Conservation (phyloP, 2,797 vertebrate species). For the Dryobates pubescens region DNA sequence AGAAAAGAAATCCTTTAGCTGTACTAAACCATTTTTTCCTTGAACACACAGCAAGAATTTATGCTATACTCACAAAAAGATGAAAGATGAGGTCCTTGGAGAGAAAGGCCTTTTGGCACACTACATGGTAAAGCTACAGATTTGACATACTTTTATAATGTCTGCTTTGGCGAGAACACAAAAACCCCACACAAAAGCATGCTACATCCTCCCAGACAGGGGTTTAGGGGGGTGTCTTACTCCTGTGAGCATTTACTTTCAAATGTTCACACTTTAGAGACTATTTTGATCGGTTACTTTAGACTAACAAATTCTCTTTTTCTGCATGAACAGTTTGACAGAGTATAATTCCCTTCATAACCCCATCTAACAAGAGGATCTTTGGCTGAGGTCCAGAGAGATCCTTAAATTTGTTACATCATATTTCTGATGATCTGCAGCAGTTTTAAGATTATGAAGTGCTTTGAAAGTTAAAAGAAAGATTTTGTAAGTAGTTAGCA, state of each 20-base stretch:
- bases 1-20: slow-evolving; percentile 58
- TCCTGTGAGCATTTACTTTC: slow-evolving; percentile 64
- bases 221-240: neutral
- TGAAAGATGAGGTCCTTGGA: slow-evolving; percentile 79
- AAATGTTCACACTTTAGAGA: slow-evolving; percentile 62
- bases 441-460: slow-evolving; percentile 46
- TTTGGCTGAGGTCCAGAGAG: slow-evolving; percentile 45
- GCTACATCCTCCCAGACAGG: slow-evolving; percentile 37
- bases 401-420: slow-evolving; percentile 31
- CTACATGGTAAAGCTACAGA: slow-evolving; percentile 73
- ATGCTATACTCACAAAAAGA: slow-evolving; percentile 77
- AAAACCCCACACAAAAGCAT: slow-evolving; percentile 68
- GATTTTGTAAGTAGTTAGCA: neutral
- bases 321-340: slow-evolving; percentile 38
- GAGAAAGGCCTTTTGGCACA: slow-evolving; percentile 79
- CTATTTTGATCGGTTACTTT: slow-evolving; percentile 68
- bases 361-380: slow-evolving; percentile 42
- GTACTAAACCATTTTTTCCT: slow-evolving; percentile 77
- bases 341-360: slow-evolving; percentile 31
- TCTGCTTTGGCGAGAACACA: slow-evolving; percentile 70
- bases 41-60: slow-evolving; percentile 80
- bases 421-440: slow-evolving; percentile 8
- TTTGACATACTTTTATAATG: slow-evolving; percentile 76
- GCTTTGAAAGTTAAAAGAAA: slow-evolving; percentile 32
- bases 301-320: slow-evolving; percentile 70